Evolutionary conservation across 2,113 vertebrate genomes (phyloP).

Genomic region (Casuarius casuarius): DNA sequence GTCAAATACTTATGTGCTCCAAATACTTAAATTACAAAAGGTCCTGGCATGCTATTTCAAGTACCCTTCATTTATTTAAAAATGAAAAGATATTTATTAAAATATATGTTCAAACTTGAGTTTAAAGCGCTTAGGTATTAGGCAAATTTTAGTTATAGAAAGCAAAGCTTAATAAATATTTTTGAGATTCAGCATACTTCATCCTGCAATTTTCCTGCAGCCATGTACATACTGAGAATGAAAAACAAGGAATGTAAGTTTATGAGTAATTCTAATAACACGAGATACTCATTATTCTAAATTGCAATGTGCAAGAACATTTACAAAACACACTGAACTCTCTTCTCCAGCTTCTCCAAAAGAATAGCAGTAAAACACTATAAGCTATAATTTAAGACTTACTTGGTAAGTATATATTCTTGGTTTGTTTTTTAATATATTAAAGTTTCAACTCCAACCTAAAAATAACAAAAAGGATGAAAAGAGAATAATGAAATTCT

Average conservation of each 20-base stretch:
- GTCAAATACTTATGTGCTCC: neutral
- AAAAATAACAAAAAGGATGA: neutral
- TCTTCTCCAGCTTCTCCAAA: neutral
- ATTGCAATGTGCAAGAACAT: conserved; percentile 4
- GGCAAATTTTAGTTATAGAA: conserved; percentile 10
- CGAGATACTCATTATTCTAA: conserved; percentile 41
- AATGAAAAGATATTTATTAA: neutral
- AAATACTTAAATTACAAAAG: neutral
- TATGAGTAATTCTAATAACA: conserved; percentile 1
- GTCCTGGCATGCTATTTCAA: neutral
- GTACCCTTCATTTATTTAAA: neutral
- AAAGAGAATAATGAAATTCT: neutral
- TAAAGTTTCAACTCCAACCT: neutral
- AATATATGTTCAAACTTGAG: neutral
- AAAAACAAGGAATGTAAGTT: conserved; percentile 18
- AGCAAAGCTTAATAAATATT: neutral
- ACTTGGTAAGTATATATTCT: neutral
- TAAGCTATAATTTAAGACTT: neutral
- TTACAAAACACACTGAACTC: conserved; percentile 5
- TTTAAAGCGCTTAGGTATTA: neutral
- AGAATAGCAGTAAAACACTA: neutral
- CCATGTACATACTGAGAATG: neutral
- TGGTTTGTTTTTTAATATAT: neutral
- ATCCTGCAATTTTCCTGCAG: conserved; percentile 11
- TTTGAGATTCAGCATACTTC: neutral